Percentiles rank a stretch among this genome's conserved stretches.
Conservation (phyloP, 2,888 invertebrate genomes). For the Saturnia pavonia region DNA sequence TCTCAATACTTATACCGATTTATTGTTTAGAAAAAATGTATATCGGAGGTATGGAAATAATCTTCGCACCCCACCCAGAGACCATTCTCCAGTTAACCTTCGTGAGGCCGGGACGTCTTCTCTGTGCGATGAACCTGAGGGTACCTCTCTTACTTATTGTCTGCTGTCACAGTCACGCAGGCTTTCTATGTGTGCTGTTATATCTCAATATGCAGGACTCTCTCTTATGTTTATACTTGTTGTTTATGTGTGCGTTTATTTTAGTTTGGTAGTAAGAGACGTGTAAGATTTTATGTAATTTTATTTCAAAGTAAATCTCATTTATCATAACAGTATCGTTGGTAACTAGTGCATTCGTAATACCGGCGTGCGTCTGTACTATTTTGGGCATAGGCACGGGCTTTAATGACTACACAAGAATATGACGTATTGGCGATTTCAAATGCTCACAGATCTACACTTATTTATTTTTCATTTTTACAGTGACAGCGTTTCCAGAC, state of each 20-base stretch:
- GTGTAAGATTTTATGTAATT: background rate
- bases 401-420: background rate
- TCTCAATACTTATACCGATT: background rate
- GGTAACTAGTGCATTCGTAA: background rate
- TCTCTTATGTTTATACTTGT: background rate
- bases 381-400: background rate
- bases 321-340: background rate
- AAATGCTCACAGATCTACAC: too few species aligned
- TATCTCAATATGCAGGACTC: background rate
- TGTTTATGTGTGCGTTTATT: background rate
- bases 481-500: too few species aligned
- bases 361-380: background rate
- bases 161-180: background rate
- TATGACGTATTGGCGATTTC: background rate
- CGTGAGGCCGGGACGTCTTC: slow-evolving; percentile 9
- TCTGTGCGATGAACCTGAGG: slow-evolving; percentile 3
- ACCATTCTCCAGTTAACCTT: slow-evolving; percentile 3
- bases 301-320: background rate
- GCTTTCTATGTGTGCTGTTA: background rate
- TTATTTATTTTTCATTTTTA: too few species aligned
- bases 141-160: background rate
- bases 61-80: background rate
- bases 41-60: background rate
- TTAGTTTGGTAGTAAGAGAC: background rate
- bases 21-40: background rate